Evolutionary conservation across 2,113 vertebrate genomes (phyloP), one percentile per base, ranked within the genome.

Genomic region (Pelmatolapia mariae): DNA sequence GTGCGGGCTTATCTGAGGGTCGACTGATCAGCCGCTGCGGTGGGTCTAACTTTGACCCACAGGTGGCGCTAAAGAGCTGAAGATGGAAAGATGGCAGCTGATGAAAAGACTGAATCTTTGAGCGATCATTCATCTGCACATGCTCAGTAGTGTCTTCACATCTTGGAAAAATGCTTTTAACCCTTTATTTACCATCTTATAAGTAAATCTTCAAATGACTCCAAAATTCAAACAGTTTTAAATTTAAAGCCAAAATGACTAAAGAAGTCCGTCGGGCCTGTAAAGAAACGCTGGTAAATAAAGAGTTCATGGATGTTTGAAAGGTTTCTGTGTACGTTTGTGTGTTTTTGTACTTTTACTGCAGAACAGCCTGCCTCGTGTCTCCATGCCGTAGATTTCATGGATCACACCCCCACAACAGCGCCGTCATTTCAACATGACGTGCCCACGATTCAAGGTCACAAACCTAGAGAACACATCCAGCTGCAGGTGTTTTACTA

Each of bases 1-100:
- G 2, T 0, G 45, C 8, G 10, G 16, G 26, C 26, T 2, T 78
- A 31, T 13, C 71, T 31, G 5, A 73, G 22, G 38, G 8, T 73
- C 66, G 13, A 22, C 59, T 18, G 29, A 61, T 3, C 31, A 38
- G 61, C 10, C 1, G 61, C 61, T 12, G 4, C 0, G 0, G 10
- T 66, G 10, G 45, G 2, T 73, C 38, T 0, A 73, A 45, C 15
- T 73, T 18, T 29, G 40, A 47, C 4, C 40, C 43, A 47, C 71
- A 29, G 71, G 71, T 47, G 71, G 40, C 15, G 9, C 43, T 29
- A 18, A 73, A 73, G 22, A 45, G 68, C 13, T 1, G 22, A 47
- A 29, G 24, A 47, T 76, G 68, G 22, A 47, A 18, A 76, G 15
- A 76, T 29, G 61, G 33, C 33, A 38, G 18, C 61, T 12, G 68